Evolutionary conservation across 1,140 invertebrate species (phyloP).

Genomic region (Papilio dardanus): DNA sequence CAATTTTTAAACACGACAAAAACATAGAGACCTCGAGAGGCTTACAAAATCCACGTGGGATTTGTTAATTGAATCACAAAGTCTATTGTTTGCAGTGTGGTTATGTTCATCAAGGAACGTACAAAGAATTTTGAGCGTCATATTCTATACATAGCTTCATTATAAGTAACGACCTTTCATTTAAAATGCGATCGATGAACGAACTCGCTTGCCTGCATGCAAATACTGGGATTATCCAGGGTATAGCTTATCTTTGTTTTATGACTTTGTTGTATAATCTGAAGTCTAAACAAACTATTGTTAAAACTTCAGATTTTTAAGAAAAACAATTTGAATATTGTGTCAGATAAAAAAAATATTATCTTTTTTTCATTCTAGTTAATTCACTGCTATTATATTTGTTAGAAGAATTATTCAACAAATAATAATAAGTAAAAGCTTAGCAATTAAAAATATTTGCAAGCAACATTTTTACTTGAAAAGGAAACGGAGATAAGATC

Average conservation of each 20-base stretch:
- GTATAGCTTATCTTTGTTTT: neutral
- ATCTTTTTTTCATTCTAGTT: too few relatives aligned
- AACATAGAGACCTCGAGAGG: neutral
- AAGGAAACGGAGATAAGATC: neutral
- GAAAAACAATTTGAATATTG: too few relatives aligned
- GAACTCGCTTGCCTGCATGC: neutral
- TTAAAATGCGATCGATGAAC: conserved; percentile 13
- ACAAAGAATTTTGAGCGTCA: neutral
- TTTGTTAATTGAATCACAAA: neutral
- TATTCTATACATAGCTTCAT: neutral
- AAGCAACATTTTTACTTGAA: neutral
- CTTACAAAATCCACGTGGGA: neutral
- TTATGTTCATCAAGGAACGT: neutral
- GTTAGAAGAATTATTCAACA: too few relatives aligned
- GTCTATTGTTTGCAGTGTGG: neutral
- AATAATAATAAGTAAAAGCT: neutral
- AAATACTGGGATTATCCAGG: neutral
- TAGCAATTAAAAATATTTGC: neutral
- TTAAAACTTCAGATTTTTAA: too few relatives aligned
- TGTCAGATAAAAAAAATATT: too few relatives aligned
- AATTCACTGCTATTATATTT: too few relatives aligned
- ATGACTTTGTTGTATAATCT: too few relatives aligned
- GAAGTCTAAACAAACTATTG: too few relatives aligned
- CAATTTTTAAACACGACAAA: neutral
- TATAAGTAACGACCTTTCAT: conserved; percentile 12